Conservation (phyloP, 2,113 vertebrate genomes). For the Pelecanus crispus region DNA sequence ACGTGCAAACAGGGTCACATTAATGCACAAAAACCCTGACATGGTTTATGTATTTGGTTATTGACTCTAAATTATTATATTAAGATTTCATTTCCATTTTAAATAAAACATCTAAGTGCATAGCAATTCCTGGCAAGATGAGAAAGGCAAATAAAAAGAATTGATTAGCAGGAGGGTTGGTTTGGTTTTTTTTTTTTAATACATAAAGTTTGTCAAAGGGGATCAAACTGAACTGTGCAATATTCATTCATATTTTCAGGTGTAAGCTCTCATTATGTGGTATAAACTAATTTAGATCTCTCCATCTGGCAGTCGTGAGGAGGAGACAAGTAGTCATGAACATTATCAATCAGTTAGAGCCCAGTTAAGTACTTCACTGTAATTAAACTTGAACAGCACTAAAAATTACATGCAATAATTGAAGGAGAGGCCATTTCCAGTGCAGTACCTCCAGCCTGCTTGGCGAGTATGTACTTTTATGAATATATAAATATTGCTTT, state of each 20-base stretch:
- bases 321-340: constrained; percentile 14
- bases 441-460: neutral
- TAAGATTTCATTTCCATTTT: neutral
- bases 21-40: neutral
- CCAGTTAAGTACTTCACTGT: constrained; percentile 1
- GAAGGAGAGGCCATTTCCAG: neutral
- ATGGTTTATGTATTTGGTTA: neutral
- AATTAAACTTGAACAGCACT: constrained; percentile 47
- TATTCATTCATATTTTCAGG: neutral
- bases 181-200: neutral
- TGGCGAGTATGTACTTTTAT: neutral
- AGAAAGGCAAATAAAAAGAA: neutral
- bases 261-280: neutral
- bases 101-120: neutral
- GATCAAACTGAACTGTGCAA: neutral
- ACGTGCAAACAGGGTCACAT: neutral
- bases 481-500: neutral
- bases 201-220: neutral
- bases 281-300: neutral
- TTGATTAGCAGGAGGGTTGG: neutral
- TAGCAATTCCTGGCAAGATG: neutral
- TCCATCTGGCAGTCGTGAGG: constrained; percentile 15
- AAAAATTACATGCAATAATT: neutral
- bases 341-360: neutral
- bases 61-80: neutral